Evolutionary conservation across 2,113 vertebrate species (phyloP).

Genomic region (Leucopternis melanops): DNA sequence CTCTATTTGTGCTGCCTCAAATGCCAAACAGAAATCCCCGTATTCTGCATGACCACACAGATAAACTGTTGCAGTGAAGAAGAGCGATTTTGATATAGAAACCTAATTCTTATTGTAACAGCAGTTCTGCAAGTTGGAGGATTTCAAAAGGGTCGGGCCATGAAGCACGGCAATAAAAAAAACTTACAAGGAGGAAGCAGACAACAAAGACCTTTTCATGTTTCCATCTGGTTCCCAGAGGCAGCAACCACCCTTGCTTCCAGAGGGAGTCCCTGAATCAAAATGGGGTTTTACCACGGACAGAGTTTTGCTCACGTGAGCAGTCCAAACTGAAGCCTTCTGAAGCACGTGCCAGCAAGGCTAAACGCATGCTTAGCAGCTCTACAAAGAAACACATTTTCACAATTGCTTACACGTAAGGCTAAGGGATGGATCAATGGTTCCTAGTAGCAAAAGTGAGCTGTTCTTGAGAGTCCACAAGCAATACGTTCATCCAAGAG

Average conservation of each 20-base stretch:
- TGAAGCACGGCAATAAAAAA: not conserved
- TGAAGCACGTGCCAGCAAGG: not conserved
- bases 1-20: not conserved
- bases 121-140: not conserved
- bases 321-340: not conserved
- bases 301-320: not conserved
- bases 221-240: not conserved
- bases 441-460: not conserved
- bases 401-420: not conserved
- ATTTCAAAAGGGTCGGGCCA: not conserved
- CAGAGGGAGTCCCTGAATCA: not conserved
- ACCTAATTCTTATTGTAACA: not conserved
- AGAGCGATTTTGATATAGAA: not conserved
- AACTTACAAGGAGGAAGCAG: not conserved
- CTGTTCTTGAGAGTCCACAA: not conserved
- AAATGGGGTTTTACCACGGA: not conserved
- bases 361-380: not conserved
- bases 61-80: not conserved
- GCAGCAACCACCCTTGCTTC: not conserved
- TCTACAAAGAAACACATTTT: not conserved
- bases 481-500: not conserved
- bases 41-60: not conserved
- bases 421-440: not conserved
- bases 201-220: not conserved
- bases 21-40: not conserved